phyloP scores from a whole-genome alignment of 2,797 vertebrate species.

The Mormyrus hasselquistii region DNA sequence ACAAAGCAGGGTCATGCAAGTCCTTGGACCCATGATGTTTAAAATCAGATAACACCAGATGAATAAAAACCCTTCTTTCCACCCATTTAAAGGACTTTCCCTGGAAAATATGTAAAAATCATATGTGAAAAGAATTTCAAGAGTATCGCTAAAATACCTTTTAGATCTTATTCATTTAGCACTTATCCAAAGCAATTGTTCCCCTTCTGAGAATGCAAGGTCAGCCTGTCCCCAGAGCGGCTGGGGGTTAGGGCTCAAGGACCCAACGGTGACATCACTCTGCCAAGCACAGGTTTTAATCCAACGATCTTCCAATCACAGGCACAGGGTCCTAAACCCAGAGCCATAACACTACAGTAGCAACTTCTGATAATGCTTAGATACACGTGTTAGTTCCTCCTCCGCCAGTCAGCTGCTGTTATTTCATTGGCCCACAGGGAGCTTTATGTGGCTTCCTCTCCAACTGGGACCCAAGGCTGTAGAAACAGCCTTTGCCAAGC shows the following conservation, averaged over 20 bases:
- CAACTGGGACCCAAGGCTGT: neutral
- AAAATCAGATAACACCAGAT: neutral
- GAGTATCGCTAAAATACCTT: neutral
- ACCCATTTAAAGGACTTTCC: neutral
- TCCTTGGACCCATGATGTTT: neutral
- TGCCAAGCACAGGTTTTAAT: neutral
- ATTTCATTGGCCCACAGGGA: neutral
- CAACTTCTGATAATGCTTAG: neutral
- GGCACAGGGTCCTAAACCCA: neutral
- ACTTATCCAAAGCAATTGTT: neutral
- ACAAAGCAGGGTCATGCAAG: neutral
- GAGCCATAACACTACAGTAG: neutral
- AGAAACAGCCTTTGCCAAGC: neutral
- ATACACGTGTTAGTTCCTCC: neutral
- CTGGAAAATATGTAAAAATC: neutral
- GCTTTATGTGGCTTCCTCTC: neutral
- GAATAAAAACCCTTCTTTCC: neutral
- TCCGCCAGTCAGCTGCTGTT: neutral
- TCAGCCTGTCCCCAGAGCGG: neutral
- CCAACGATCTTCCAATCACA: neutral
- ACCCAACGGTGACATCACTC: neutral
- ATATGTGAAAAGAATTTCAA: neutral
- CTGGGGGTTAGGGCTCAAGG: neutral
- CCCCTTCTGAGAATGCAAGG: neutral
- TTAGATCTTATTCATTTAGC: neutral